Conservation (phyloP, 1,140 invertebrate genomes). For the Diorhabda elongata region DNA sequence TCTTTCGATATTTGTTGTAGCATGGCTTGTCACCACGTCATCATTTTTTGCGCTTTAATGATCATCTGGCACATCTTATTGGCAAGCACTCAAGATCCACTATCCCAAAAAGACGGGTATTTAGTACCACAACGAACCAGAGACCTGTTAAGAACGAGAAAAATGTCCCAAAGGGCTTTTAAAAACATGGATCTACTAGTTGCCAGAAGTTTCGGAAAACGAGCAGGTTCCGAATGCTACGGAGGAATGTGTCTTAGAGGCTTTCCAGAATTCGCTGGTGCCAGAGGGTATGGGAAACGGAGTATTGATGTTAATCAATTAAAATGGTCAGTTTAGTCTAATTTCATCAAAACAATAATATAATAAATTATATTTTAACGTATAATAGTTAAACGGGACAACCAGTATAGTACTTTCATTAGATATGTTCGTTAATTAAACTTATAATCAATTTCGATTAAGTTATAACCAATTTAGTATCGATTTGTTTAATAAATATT, state of each 20-base stretch:
- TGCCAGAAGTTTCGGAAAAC: slow-evolving; percentile 20
- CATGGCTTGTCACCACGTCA: slow-evolving; percentile 23
- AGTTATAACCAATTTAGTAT: no score
- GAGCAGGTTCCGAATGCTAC: slow-evolving; percentile 9
- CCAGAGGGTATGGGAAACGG: slow-evolving; percentile 12
- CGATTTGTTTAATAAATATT: no score
- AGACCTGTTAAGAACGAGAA: slow-evolving; percentile 14
- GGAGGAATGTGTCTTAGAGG: slow-evolving; percentile 8
- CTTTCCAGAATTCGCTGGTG: slow-evolving; percentile 11
- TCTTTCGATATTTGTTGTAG: slow-evolving; percentile 10
- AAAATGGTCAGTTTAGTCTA: slow-evolving; percentile 9
- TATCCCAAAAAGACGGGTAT: slow-evolving; percentile 4
- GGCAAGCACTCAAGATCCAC: slow-evolving; percentile 9
- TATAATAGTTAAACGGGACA: no score
- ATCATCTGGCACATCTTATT: slow-evolving; percentile 17
- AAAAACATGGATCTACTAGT: slow-evolving; percentile 18
- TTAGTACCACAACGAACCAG: slow-evolving; percentile 14
- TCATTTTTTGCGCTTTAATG: slow-evolving; percentile 16
- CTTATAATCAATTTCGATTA: no score
- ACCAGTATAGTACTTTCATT: no score
- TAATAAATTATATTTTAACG: no score
- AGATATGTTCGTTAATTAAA: no score
- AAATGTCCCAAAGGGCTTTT: slow-evolving; percentile 18
- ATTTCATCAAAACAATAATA: not conserved
- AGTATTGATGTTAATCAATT: slow-evolving; percentile 10